These are phyloP conservation scores for Opisthograptis luteolata DNA, from an alignment of 2,888 invertebrate species.

Conservation along the genomic window DNA sequence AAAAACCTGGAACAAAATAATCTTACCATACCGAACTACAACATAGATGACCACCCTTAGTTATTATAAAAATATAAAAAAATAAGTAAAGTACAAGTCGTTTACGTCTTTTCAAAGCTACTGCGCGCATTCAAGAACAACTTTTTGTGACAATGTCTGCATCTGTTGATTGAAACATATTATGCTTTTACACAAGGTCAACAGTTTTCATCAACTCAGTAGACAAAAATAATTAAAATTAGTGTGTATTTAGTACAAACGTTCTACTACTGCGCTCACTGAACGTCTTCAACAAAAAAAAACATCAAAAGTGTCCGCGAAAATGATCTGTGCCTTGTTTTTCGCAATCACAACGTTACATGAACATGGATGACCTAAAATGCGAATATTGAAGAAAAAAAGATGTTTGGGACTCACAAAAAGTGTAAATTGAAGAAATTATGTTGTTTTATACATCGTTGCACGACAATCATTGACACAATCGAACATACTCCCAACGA, in stretches of 20 bases:
- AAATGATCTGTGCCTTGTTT: constrained; percentile 83
- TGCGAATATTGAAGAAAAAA: constrained; percentile 83
- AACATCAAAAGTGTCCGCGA: constrained; percentile 77
- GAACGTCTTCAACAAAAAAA: constrained; percentile 61
- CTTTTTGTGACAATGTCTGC: constrained; percentile 83
- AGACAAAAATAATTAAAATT: constrained; percentile 79
- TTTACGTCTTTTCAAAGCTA: constrained; percentile 56
- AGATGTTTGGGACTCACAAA: constrained; percentile 78
- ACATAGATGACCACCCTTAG: background rate
- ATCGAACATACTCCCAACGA: constrained; percentile 63
- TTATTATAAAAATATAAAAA: background rate
- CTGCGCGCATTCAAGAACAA: constrained; percentile 60
- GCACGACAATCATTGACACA: constrained; percentile 68
- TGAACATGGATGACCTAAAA: constrained; percentile 86
- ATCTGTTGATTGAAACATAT: constrained; percentile 84
- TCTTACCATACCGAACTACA: background rate
- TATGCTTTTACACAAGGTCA: constrained; percentile 85
- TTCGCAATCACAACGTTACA: constrained; percentile 85
- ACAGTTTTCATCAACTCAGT: constrained; percentile 83
- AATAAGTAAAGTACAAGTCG: background rate
- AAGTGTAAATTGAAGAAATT: constrained; percentile 72
- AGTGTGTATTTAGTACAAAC: constrained; percentile 70
- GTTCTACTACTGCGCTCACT: constrained; percentile 61
- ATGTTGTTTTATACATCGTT: constrained; percentile 70
- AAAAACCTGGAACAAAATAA: too few species aligned